Percentiles rank a stretch among this genome's conserved stretches.
phyloP scores from a whole-genome alignment of 2,888 invertebrate genomes.

The Lochmaea crataegi region DNA sequence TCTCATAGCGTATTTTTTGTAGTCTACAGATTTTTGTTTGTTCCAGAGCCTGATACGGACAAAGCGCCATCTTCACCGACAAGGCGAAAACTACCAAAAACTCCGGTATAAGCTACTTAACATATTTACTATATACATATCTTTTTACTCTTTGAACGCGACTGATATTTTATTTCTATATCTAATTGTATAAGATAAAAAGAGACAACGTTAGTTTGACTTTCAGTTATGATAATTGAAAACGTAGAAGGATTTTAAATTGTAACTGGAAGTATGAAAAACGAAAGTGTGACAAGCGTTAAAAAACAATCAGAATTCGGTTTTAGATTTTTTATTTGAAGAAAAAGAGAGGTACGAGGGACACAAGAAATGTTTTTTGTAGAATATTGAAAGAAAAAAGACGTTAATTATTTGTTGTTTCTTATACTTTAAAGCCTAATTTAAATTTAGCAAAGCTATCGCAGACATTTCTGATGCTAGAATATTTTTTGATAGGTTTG shows the following conservation, averaged over 20 bases:
- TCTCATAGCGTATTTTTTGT: too few species aligned
- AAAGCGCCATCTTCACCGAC: constrained; percentile 89
- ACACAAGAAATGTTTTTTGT: not conserved
- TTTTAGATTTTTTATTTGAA: constrained; percentile 12
- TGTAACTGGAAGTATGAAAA: constrained; percentile 11
- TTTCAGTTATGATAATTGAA: not conserved
- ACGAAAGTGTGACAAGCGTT: constrained; percentile 9
- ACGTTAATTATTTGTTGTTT: too few species aligned
- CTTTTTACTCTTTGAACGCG: constrained; percentile 15
- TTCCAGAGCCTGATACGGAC: constrained; percentile 86
- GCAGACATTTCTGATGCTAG: too few species aligned
- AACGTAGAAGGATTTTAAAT: not conserved
- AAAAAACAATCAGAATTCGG: constrained; percentile 16
- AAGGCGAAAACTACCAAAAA: constrained; percentile 95
- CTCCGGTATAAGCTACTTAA: constrained; percentile 85
- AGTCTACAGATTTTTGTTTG: constrained; percentile 34
- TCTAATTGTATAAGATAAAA: not conserved
- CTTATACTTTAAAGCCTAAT: too few species aligned
- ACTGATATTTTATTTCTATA: constrained; percentile 25
- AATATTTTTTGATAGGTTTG: too few species aligned
- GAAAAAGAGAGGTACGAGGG: not conserved
- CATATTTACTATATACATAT: constrained; percentile 29
- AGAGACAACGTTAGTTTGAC: not conserved
- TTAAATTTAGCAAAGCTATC: too few species aligned
- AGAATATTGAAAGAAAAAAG: not conserved